A percentile compares a stretch with the other conserved stretches of the same genome.
Evolutionary conservation across 2,113 vertebrate genomes (phyloP).

Genomic region (Tetrax tetrax): DNA sequence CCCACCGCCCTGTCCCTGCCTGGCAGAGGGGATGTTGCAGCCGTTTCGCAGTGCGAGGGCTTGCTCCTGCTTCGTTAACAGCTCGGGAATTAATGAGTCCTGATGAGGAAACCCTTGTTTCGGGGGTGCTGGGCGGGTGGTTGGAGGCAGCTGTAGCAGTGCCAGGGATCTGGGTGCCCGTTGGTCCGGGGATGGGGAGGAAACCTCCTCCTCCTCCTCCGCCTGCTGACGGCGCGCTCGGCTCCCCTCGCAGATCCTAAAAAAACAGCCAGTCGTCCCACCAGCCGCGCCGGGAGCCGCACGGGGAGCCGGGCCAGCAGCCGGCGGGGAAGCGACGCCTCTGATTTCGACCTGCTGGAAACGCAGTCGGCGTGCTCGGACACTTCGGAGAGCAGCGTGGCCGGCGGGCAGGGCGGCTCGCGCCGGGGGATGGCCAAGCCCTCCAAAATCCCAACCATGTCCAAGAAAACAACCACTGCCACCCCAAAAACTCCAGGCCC

Average conservation of each 20-base stretch:
- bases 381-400: conserved; percentile 89
- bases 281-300: conserved; percentile 88
- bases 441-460: conserved; percentile 98
- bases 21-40: background rate
- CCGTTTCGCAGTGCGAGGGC: fast-evolving
- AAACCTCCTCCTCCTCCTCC: background rate
- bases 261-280: conserved; percentile 87
- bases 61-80: background rate
- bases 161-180: background rate
- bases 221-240: fast-evolving
- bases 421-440: conserved; percentile 82
- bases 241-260: conserved; percentile 81
- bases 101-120: fast-evolving
- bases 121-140: background rate
- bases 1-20: background rate
- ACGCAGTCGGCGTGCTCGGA: conserved; percentile 93
- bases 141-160: fast-evolving
- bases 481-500: conserved; percentile 85
- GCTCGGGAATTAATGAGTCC: fast-evolving
- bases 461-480: conserved; percentile 86
- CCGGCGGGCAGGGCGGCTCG: conserved; percentile 78
- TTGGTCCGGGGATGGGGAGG: fast-evolving
- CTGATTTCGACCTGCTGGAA: conserved; percentile 94
- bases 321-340: conserved; percentile 93
- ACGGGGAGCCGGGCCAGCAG: conserved; percentile 88